Evolutionary conservation across 2,888 invertebrate species (phyloP).

Genomic region (Stenodera caucasica): DNA sequence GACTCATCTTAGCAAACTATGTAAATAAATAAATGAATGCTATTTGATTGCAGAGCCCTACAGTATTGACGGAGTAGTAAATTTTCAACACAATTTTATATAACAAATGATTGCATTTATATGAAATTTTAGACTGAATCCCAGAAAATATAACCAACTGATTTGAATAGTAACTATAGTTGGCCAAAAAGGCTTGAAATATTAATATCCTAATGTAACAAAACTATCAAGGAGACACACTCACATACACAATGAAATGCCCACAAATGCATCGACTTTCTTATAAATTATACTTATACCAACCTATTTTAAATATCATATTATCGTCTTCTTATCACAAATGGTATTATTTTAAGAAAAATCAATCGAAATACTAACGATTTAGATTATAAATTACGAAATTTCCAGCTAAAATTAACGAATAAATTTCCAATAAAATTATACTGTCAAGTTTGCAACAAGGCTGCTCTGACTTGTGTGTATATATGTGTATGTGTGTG

Average conservation of each 20-base stretch:
- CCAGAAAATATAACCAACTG: not conserved
- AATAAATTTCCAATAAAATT: constrained; percentile 24
- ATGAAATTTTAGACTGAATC: no score
- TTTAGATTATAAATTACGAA: not conserved
- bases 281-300: not conserved
- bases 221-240: constrained; percentile 34
- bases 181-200: not conserved
- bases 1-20: constrained; percentile 16
- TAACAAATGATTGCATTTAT: no score
- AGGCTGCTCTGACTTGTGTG: constrained; percentile 30
- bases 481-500: not conserved
- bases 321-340: not conserved
- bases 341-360: not conserved
- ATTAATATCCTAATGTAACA: constrained; percentile 46
- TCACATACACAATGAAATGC: not conserved
- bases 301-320: not conserved
- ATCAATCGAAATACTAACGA: not conserved
- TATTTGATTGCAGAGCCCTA: not conserved
- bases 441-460: constrained; percentile 47
- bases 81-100: constrained; percentile 7
- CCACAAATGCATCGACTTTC: not conserved
- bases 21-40: constrained; percentile 24
- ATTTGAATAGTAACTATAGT: not conserved
- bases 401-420: not conserved
- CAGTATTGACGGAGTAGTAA: not conserved